Evolutionary conservation across 35 echinoderm and acorn worm species (phyloP).

Genomic region (Eucidaris tribuloides): DNA sequence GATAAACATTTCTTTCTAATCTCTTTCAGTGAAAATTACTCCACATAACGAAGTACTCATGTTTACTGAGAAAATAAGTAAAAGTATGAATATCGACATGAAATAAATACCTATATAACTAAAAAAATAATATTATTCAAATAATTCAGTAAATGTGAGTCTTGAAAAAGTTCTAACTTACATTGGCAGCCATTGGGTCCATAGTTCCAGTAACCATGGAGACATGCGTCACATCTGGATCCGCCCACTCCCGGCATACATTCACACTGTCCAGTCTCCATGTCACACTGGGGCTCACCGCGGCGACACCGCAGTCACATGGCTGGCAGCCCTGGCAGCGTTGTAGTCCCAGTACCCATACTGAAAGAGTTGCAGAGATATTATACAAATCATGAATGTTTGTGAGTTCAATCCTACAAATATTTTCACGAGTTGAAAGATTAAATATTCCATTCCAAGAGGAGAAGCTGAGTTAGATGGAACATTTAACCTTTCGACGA

Average conservation of each 20-base stretch:
- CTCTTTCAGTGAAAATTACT: too few relatives aligned
- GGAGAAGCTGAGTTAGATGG: too few relatives aligned
- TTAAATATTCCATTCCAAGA: too few relatives aligned
- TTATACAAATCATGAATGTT: too few relatives aligned
- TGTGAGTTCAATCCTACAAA: too few relatives aligned
- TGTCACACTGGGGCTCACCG: constrained; percentile 60
- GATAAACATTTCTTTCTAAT: too few relatives aligned
- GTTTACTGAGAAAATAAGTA: too few relatives aligned
- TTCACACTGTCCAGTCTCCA: constrained; percentile 47
- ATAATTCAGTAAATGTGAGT: neutral
- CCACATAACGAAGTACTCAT: too few relatives aligned
- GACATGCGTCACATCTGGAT: constrained; percentile 71
- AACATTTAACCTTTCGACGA: too few relatives aligned
- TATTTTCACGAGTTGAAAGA: too few relatives aligned
- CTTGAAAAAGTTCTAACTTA: constrained; percentile 42
- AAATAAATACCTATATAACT: too few relatives aligned
- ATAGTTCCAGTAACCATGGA: constrained; percentile 80
- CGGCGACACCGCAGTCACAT: constrained; percentile 66
- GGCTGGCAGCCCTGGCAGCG: constrained; percentile 60
- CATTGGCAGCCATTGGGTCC: constrained; percentile 68
- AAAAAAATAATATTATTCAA: neutral
- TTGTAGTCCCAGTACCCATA: constrained; percentile 56
- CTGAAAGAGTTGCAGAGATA: constrained; percentile 45
- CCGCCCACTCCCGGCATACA: constrained; percentile 78
- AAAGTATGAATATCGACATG: too few relatives aligned